phyloP scores from a whole-genome alignment of 2,888 invertebrate species.

The Temnothorax unifasciatus region DNA sequence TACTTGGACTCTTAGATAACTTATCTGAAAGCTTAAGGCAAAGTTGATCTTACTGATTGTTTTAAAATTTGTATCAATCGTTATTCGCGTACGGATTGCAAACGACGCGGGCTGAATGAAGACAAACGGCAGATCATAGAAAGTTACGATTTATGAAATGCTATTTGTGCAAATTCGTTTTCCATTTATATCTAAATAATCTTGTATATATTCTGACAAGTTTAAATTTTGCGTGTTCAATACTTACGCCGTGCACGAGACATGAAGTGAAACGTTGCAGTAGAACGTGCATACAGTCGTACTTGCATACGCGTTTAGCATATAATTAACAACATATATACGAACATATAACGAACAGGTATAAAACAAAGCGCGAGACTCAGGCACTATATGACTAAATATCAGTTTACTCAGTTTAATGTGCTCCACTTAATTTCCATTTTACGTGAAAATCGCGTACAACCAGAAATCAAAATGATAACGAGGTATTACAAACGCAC shows the following conservation, averaged over 20 bases:
- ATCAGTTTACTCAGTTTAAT: not conserved
- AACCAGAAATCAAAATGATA: not conserved
- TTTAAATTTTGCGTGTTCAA: slow-evolving; percentile 41
- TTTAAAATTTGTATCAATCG: slow-evolving; percentile 11
- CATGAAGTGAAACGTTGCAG: slow-evolving; percentile 1
- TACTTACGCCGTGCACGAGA: not conserved
- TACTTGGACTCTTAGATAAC: slow-evolving; percentile 22
- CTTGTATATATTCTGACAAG: not conserved
- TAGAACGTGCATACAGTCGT: not conserved
- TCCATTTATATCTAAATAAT: slow-evolving; percentile 6
- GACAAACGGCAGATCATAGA: not conserved
- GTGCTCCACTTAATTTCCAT: slow-evolving; percentile 1
- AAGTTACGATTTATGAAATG: slow-evolving; percentile 1
- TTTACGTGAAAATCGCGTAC: slow-evolving; percentile 9
- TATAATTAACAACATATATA: slow-evolving; percentile 15
- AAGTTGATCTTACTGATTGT: not conserved
- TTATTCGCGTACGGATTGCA: not conserved
- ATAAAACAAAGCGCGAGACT: not conserved
- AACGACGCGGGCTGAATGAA: not conserved
- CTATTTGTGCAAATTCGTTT: slow-evolving; percentile 2
- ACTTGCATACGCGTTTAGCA: not conserved
- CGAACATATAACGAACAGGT: not conserved
- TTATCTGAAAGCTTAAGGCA: slow-evolving; percentile 13
- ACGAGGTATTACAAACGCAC: not conserved
- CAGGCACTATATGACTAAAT: not conserved